Evolutionary conservation across 2,113 vertebrate species (phyloP).

Genomic region (Oxyruncus cristatus): DNA sequence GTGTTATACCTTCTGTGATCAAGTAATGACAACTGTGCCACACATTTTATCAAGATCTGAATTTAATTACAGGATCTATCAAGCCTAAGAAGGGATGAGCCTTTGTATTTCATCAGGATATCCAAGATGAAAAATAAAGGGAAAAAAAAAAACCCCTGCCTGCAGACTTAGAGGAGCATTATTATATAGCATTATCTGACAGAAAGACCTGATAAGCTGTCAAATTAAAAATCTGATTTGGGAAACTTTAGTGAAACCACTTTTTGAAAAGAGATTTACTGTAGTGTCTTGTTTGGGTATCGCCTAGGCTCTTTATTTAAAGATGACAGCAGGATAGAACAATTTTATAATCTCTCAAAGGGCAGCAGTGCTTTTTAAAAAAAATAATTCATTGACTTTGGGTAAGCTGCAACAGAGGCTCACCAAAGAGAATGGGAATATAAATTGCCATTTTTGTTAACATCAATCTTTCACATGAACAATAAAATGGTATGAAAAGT

Average conservation of each 20-base stretch:
- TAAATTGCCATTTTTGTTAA: neutral
- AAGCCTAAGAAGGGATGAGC: constrained; percentile 10
- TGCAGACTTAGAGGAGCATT: constrained; percentile 4
- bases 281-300: neutral
- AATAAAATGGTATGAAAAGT: neutral
- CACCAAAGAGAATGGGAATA: neutral
- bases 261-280: neutral
- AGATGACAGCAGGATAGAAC: neutral
- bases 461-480: neutral
- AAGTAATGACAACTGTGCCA: constrained; percentile 43
- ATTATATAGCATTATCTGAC: constrained; percentile 24
- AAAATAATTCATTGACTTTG: neutral
- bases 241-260: constrained; percentile 20
- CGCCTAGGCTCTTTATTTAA: neutral
- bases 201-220: constrained; percentile 31
- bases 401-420: neutral
- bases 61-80: constrained; percentile 64
- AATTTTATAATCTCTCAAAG: constrained; percentile 1
- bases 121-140: constrained; percentile 28
- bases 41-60: constrained; percentile 34
- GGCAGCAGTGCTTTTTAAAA: neutral
- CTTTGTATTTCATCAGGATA: constrained; percentile 43
- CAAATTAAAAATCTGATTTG: constrained; percentile 48
- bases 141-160: neutral
- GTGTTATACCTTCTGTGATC: constrained; percentile 43